These are phyloP conservation scores for Neosalanx taihuensis DNA, from an alignment of 2,797 vertebrate species.

Conservation along the genomic window DNA sequence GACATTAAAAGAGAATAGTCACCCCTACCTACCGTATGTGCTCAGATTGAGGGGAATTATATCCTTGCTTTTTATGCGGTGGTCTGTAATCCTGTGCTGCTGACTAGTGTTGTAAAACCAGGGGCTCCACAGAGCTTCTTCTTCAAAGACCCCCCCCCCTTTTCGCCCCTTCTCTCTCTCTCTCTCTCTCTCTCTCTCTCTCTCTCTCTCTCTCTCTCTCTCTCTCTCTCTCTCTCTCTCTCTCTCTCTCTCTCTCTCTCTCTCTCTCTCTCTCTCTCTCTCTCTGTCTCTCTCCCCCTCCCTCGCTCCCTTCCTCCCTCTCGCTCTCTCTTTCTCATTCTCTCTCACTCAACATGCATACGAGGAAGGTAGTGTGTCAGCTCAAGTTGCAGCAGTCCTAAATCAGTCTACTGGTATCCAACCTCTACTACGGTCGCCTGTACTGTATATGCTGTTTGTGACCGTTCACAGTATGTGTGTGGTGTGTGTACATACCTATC, in stretches of 20 bases:
- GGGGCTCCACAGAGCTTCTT: neutral
- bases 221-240: neutral
- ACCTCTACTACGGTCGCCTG: conserved; percentile 1
- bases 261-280: neutral
- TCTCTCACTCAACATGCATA: neutral
- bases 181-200: neutral
- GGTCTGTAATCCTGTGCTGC: conserved; percentile 4
- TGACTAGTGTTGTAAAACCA: neutral
- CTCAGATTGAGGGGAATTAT: conserved; percentile 1
- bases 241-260: neutral
- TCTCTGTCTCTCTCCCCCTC: neutral
- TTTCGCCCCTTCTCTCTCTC: neutral
- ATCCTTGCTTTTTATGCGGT: neutral
- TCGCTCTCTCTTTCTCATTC: neutral
- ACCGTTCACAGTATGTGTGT: neutral
- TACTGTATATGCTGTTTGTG: neutral
- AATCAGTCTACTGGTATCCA: neutral
- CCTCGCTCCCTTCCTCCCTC: no score
- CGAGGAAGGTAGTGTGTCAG: neutral
- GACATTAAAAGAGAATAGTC: neutral
- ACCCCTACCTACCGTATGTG: conserved; percentile 1
- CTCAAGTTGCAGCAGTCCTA: conserved; percentile 4
- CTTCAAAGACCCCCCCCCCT: neutral
- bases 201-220: neutral
- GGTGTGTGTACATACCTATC: neutral